These are phyloP conservation scores for Macrocentrus cingulum DNA, from an alignment of 1,140 invertebrate species.

Conservation along the genomic window DNA sequence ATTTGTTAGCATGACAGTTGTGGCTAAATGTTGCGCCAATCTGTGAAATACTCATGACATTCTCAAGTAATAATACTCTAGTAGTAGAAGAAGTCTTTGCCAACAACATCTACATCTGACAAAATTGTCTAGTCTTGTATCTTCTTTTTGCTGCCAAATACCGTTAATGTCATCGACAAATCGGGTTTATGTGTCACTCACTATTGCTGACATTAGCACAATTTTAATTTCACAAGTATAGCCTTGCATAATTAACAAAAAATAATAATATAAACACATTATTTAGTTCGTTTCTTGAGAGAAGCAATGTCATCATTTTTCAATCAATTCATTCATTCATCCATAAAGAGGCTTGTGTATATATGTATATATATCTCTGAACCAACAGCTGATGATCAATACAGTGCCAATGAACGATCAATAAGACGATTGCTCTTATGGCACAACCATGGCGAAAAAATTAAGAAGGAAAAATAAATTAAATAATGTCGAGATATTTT, in stretches of 20 bases:
- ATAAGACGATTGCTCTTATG: neutral
- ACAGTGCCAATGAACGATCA: conserved; percentile 2
- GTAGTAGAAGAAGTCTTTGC: neutral
- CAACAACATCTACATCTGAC: conserved; percentile 1
- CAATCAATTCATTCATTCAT: neutral
- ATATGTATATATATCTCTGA: neutral
- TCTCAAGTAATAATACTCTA: neutral
- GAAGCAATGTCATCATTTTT: conserved; percentile 1
- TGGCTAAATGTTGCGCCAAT: neutral
- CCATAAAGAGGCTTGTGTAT: neutral
- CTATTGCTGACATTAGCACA: conserved; percentile 10
- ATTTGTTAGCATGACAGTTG: neutral
- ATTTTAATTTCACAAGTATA: neutral
- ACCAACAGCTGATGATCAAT: conserved; percentile 26
- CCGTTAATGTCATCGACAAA: conserved; percentile 22
- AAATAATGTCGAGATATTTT: conserved; percentile 36
- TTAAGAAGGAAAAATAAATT: neutral
- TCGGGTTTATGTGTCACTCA: conserved; percentile 6
- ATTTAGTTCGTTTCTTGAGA: neutral
- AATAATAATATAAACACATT: too few species aligned
- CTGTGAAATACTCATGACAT: neutral
- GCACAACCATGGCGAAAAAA: neutral
- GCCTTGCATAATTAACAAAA: neutral
- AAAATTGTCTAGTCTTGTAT: neutral
- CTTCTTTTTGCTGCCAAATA: conserved; percentile 16